Base-by-base conservation (phyloP, 2,113 vertebrate species). In the Lepisosteus oculatus region DNA sequence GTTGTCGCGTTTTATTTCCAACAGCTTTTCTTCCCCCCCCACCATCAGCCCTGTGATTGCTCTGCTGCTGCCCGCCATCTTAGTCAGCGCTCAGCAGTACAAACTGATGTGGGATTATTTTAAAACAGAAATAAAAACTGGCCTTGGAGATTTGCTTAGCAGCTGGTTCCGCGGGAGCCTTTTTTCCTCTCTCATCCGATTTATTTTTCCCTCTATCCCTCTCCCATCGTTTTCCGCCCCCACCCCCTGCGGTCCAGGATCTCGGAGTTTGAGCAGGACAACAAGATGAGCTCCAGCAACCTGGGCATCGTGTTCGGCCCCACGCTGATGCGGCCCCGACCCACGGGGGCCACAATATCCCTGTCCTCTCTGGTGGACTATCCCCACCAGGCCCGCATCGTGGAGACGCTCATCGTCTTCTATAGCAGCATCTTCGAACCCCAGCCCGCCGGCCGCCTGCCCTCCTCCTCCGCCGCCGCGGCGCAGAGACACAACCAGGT, bases 361-460 rank as follows among this genome's bases (percentile, higher is more conserved):
- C 86, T 99, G 63, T 99, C 97, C 14, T 99, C 97, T 0, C 86
- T 99, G 83, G 97, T 98, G 0, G 97, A 99, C 72, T 99, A 99
- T 73, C 97, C 97, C 0, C 95, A 97, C 77, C 97, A 99, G 81
- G 97, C 97, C 2, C 93, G 96, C 41, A 87, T 99, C 5, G 84
- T 98, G 0, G 96, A 99, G 85, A 89, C 92, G 0, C 90, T 99
- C 74, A 94, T 99, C 3, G 85, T 95, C 79, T 97, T 95, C 91
- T 97, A 97, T 0, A 6, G 80, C 0, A 79, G 84, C 73, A 90
- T 99, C 79, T 98, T 98, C 0, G 84, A 87, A 76, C 41, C 29
- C 3, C 0, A 1, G 67, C 0, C 65, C 82, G 29, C 72, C 83
- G 5, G 83, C 84, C 62, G 78, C 72, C 2, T 77, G 81, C 8